Base-by-base conservation (phyloP, 2,888 invertebrate genomes). In the Theretra japonica region DNA sequence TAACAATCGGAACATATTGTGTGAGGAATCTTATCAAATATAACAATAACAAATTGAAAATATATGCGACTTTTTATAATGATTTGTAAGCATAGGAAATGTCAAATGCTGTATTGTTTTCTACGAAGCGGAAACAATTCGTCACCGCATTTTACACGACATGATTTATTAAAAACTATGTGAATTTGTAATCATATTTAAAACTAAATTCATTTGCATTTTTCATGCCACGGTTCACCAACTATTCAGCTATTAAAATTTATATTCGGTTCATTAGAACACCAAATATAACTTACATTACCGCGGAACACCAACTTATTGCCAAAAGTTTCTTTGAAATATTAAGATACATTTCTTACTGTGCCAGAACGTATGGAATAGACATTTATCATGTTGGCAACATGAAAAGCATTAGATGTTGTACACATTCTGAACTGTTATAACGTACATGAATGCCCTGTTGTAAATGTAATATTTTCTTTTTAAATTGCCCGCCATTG, bases 111-210 rank as follows among this genome's bases (percentile, higher is more conserved):
- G 53, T 53, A 53, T 53, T 53, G 53, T 19, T 53, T 53, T n/a
- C 53, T 53, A 53, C 53, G 53, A 53, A 53, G n/a, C 53, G 53
- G 53, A 53, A 53, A 53, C 53, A n/a, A 53, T 53, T 53, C 53
- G 53, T 53, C 53, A 53, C n/a, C 53, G 53, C 53, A 53, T 53
- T 53, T 53, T n/a, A 53, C 53, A 53, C 53, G 53, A 53, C 53
- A 53, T 53, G 53, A 53, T 53, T 53, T 5, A 53, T 53, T 53
- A 5, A 50, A 50, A n/a, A n/a, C 17, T n/a, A n/a, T 53, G n/a
- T 53, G 53, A 53, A 53, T n/a, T 53, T n/a, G 53, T 41, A 41
- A 41, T 53, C 53, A 53, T 19, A n/a, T 53, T 53, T 53, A 53
- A 53, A 53, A n/a, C n/a, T 53, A 19, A 53, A 53, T 53, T 53